Evolutionary conservation across 2,888 invertebrate species (phyloP).

Genomic region (Xylophagus ater): DNA sequence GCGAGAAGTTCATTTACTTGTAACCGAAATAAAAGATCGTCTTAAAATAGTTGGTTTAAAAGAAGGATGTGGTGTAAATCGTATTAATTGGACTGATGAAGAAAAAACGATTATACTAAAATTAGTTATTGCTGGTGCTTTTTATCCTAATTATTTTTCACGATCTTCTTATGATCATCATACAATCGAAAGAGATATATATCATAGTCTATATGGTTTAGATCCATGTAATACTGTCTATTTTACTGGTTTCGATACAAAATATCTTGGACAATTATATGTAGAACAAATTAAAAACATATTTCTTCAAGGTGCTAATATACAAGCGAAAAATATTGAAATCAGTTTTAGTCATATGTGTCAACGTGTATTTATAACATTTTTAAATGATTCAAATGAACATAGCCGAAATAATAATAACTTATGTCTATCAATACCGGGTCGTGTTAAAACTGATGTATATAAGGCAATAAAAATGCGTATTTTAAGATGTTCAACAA

Average conservation of each 20-base stretch:
- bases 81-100: conserved; percentile 37
- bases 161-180: conserved; percentile 43
- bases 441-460: conserved; percentile 54
- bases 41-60: conserved; percentile 50
- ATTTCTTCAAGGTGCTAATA: conserved; percentile 41
- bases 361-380: conserved; percentile 58
- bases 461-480: conserved; percentile 64
- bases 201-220: conserved; percentile 54
- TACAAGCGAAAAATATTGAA: conserved; percentile 34
- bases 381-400: conserved; percentile 39
- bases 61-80: conserved; percentile 39
- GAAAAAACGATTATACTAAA: conserved; percentile 54
- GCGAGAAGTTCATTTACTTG: conserved; percentile 59
- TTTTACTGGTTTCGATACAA: conserved; percentile 46
- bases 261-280: conserved; percentile 62
- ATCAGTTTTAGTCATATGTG: conserved; percentile 38
- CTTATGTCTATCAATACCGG: conserved; percentile 43
- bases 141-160: conserved; percentile 86
- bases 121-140: conserved; percentile 50
- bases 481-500: conserved; percentile 36
- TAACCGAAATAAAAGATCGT: conserved; percentile 56
- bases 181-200: conserved; percentile 52
- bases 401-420: conserved; percentile 14
- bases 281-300: conserved; percentile 49
- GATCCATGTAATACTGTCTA: conserved; percentile 70